Base-by-base conservation (phyloP, 2,797 vertebrate genomes). In the Coluber constrictor region DNA sequence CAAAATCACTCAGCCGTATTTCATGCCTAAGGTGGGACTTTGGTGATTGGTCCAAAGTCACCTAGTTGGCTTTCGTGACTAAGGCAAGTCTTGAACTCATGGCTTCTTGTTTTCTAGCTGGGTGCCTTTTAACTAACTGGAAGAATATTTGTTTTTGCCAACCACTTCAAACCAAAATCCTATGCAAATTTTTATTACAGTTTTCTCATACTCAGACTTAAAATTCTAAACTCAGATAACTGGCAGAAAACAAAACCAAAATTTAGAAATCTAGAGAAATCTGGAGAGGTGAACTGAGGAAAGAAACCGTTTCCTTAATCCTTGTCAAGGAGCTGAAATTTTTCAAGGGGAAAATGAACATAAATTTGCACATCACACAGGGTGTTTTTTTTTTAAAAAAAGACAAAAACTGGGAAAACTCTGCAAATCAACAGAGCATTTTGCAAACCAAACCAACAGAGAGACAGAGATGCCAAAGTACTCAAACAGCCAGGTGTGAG, bases 301-400 rank as follows among this genome's bases (percentile, higher is more conserved):
- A 29, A 79, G 94, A 43, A 3, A 25, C 7, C 16, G 18, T 70
- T 0, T 0, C 43, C 79, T 25, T 25, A 25, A 83, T 47, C 20
- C 37, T 27, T 90, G 83, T 88, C 92, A 88, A n/a, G 90, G 94
- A 60, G 92, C 94, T 61, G 0, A 32, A 61, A 16, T 3, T 29
- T 88, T 89, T 92, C 55, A 20, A 92, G 87, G 93, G 91, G 94
- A 93, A 20, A 61, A 89, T 92, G 43, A n/a, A n/a, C 1, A 47
- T 13, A 55, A 74, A 15, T 15, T 88, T 95, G 54, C 32, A 66
- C 43, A 37, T 55, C 47, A 32, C 56, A 61, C 12, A n/a, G 56
- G 29, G 0, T 6, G 7, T 15, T 56, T 59, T 15, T 16, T 20
- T n/a, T 70, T 25, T 9, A 12, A 1, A 29, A 6, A 66, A 9